Percentiles rank a stretch among this genome's conserved stretches.
Conservation (phyloP, 2,888 invertebrate genomes). For the Synanthedon vespiformis region DNA sequence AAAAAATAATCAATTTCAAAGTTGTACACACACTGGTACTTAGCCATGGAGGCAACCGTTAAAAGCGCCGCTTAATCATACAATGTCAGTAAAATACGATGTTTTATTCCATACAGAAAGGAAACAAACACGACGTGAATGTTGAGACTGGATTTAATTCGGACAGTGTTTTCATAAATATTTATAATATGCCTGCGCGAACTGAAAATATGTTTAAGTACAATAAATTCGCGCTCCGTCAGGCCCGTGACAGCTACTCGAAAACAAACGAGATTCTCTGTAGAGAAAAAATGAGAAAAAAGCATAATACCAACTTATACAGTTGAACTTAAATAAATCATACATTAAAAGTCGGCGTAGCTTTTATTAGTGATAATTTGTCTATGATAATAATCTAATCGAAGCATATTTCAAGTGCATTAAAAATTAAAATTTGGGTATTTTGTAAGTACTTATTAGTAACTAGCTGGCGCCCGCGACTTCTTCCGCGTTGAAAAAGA, state of each 20-base stretch:
- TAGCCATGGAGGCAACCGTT: neutral
- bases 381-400: too few relatives aligned
- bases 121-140: slow-evolving; percentile 23
- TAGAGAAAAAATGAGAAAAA: slow-evolving; percentile 21
- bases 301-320: slow-evolving; percentile 1
- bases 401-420: too few relatives aligned
- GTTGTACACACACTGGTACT: too few relatives aligned
- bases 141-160: slow-evolving; percentile 39
- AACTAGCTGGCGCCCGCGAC: too few relatives aligned
- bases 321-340: too few relatives aligned
- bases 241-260: slow-evolving; percentile 32
- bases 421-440: too few relatives aligned
- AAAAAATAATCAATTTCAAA: too few relatives aligned
- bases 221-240: slow-evolving; percentile 22
- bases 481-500: too few relatives aligned
- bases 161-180: slow-evolving; percentile 42
- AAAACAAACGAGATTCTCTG: slow-evolving; percentile 19
- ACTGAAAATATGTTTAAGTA: slow-evolving; percentile 33
- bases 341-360: too few relatives aligned
- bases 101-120: slow-evolving; percentile 31
- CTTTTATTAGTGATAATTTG: too few relatives aligned
- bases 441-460: too few relatives aligned
- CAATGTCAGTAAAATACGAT: slow-evolving; percentile 19
- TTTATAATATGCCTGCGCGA: slow-evolving; percentile 25
- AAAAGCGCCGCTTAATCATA: slow-evolving; percentile 28